phyloP scores from a whole-genome alignment of 2,113 vertebrate species.

The Gasterosteus nipponicus region DNA sequence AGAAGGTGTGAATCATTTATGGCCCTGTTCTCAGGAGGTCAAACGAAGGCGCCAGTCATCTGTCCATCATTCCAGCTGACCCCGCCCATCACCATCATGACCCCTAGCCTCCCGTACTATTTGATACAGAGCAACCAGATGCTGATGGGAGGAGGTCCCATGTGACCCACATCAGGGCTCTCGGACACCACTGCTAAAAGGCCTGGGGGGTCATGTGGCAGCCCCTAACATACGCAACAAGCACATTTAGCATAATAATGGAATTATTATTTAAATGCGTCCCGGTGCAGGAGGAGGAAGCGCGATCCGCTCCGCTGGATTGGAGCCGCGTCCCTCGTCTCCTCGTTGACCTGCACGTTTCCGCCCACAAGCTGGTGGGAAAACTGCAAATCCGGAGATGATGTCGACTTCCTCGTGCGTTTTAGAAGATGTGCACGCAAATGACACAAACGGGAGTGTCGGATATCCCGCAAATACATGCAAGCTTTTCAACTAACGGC shows the following conservation, averaged over 20 bases:
- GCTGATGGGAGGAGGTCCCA: constrained; percentile 44
- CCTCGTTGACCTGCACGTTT: constrained; percentile 79
- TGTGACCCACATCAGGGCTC: constrained; percentile 47
- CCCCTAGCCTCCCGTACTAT: constrained; percentile 46
- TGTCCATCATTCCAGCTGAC: constrained; percentile 25
- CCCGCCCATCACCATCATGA: constrained; percentile 50
- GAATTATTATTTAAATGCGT: constrained; percentile 38
- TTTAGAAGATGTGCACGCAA: constrained; percentile 18
- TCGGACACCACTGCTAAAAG: constrained; percentile 32
- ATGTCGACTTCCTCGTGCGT: constrained; percentile 29
- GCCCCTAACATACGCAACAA: background rate
- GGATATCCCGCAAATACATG: background rate
- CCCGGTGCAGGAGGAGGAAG: constrained; percentile 7
- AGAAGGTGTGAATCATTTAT: constrained; percentile 68
- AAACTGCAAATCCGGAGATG: constrained; percentile 53
- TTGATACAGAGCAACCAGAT: constrained; percentile 50
- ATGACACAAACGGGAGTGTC: constrained; percentile 10
- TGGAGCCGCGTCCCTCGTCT: constrained; percentile 78
- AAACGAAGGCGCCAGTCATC: constrained; percentile 54
- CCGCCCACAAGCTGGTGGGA: constrained; percentile 50
- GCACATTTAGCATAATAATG: constrained; percentile 51
- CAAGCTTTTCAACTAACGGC: no score
- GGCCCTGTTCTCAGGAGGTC: constrained; percentile 60
- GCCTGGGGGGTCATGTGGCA: background rate
- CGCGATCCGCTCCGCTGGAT: constrained; percentile 24